These are phyloP conservation scores for Eulemur coronatus DNA, from an alignment of 2,797 vertebrate species.

Conservation along the genomic window DNA sequence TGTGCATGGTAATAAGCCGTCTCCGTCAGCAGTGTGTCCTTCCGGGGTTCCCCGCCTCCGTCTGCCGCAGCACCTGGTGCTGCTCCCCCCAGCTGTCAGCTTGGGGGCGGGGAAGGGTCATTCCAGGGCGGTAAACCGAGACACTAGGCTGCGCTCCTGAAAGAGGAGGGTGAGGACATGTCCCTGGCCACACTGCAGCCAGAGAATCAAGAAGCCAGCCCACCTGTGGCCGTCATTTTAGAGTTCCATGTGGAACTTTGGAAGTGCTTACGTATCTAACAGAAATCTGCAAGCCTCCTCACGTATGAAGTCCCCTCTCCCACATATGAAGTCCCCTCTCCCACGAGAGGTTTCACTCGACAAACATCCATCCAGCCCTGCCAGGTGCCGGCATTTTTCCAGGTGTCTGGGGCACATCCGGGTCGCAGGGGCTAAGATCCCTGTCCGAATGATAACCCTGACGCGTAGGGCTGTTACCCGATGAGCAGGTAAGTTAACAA, in stretches of 20 bases:
- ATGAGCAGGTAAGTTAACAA: too few species aligned
- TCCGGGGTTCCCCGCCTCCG: fast-evolving
- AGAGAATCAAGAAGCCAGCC: neutral
- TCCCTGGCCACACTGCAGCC: too few species aligned
- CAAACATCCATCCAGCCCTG: neutral
- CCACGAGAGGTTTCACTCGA: neutral
- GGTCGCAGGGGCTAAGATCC: neutral
- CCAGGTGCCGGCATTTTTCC: neutral
- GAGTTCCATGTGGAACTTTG: neutral
- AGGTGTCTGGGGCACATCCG: neutral
- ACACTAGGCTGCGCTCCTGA: neutral
- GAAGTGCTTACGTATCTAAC: too few species aligned
- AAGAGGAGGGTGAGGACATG: too few species aligned
- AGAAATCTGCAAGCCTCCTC: neutral
- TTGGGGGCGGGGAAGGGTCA: fast-evolving
- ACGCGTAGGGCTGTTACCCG: neutral
- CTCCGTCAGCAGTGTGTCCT: neutral
- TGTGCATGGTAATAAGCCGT: fast-evolving
- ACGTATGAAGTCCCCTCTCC: neutral
- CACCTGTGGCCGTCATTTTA: neutral
- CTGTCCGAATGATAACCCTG: neutral
- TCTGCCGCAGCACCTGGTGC: too few species aligned
- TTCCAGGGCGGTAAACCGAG: neutral
- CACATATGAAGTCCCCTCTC: too few species aligned
- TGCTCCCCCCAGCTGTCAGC: neutral